Evolutionary conservation across 2,888 invertebrate species (phyloP), one percentile per base, ranked within the genome.

Genomic region (Eledona agricola): DNA sequence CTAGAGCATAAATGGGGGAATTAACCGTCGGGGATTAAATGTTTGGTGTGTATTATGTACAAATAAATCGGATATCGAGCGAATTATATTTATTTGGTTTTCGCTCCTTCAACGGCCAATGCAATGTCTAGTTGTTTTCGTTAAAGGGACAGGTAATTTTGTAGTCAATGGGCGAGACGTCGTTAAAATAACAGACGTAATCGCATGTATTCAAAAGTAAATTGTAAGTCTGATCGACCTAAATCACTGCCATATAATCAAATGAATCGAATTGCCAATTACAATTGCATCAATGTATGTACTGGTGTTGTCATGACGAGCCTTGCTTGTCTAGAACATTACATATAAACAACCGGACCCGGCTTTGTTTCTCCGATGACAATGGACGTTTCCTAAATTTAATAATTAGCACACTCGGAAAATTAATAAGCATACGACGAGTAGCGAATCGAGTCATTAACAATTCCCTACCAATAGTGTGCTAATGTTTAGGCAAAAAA

Each of bases 231-330:
- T 42, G 34, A 19, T 43, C 42, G 42, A 42, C 46, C 10, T 26
- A 26, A 52, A 52, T 52, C 45, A 52, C 35, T 47, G 46, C 20
- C 15, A 7, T 23, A 22, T 51, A 51, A 42, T 40, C 42, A 52
- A 52, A 29, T 38, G 38, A 52, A 45, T 38, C 32, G 22, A 52
- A 52, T 46, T 52, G 38, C 40, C 46, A 52, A 52, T 52, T 52
- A 52, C 46, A 7, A 31, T 40, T 34, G 25, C 34, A 42, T 26
- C 28, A 37, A 20, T 52, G 52, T 45, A 16, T 52, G 32, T 45
- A 38, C 42, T 28, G 32, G 25, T 32, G 51, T 51, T 51, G 51
- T 51, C 51, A 51, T 51, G 51, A 51, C 51, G 26, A 34, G 43
- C 25, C 23, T 34, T 34, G 45, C 32, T 46, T 46, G 34, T 46